Percentiles rank a stretch among this genome's conserved stretches.
These are phyloP conservation scores for Hydrozoanthus gracilis DNA, from an alignment of 92 coral and sea anemone species.

Conservation along the genomic window DNA sequence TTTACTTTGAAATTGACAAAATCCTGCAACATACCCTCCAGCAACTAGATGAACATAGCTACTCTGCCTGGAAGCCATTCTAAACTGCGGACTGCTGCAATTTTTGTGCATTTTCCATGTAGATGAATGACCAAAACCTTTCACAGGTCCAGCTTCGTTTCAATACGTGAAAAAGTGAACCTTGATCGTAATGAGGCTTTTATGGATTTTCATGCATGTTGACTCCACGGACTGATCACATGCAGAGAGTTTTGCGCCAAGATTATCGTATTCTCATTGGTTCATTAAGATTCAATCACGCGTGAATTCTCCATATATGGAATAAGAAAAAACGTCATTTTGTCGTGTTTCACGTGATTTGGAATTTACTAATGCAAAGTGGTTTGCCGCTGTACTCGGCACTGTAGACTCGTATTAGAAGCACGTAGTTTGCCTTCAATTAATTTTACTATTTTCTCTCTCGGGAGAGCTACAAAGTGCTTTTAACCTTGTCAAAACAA, in stretches of 20 bases:
- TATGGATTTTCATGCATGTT: conserved; percentile 14
- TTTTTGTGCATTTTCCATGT: conserved; percentile 50
- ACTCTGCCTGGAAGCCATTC: conserved; percentile 79
- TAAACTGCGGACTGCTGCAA: conserved; percentile 38
- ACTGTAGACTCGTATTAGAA: too few relatives aligned
- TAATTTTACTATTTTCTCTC: too few relatives aligned
- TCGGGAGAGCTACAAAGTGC: too few relatives aligned
- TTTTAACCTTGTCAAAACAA: too few relatives aligned
- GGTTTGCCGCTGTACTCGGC: conserved; percentile 11
- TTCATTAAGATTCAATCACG: conserved; percentile 14
- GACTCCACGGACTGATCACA: conserved; percentile 39
- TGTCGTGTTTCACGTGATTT: conserved; percentile 9
- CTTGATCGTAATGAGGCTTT: conserved; percentile 33
- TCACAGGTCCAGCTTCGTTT: background rate
- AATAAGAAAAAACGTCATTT: background rate
- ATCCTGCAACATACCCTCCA: conserved; percentile 84
- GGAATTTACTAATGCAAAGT: background rate
- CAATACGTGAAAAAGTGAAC: conserved; percentile 7
- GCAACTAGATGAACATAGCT: conserved; percentile 93
- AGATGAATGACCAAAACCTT: background rate
- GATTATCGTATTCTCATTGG: conserved; percentile 20
- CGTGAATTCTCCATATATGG: conserved; percentile 27
- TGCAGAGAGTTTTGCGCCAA: conserved; percentile 39
- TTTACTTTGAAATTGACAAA: too few relatives aligned
- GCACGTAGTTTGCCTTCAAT: too few relatives aligned